Base-by-base conservation (phyloP, 1,140 invertebrate genomes). In the Scaptomyza graminum region DNA sequence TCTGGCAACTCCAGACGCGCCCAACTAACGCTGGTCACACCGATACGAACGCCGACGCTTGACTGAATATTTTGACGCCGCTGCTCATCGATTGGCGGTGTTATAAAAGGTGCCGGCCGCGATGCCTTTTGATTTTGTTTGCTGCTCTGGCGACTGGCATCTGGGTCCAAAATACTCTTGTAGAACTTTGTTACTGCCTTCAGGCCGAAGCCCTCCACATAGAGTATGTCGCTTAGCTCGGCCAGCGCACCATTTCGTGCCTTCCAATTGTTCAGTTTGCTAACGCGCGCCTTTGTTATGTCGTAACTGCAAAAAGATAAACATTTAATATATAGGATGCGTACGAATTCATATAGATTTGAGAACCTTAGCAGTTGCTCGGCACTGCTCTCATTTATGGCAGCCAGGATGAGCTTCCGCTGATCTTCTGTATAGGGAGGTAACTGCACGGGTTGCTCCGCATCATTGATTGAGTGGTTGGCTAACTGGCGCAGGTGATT, bases 21-120 rank as follows among this genome's bases (percentile, higher is more conserved):
- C 91, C 91, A 92, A 37, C 87, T 87, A 8, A 92, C 62, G 34
- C 83, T 90, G 5, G 79, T 79, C 1, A 91, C 88, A 1, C 87
- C 88, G 22, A 91, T 79, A 11, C 90, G 76, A 11, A 92, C 60
- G 5, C 84, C 78, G n/a, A 90, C 74, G 34, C 80, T 76, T 0
- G 89, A 91, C 0, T 11, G 41, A 1, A 80, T 79, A 0, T 25
- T n/a, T 7, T 50, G 31, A 9, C 76, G 67, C 15, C 75, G 77
- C 41, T 50, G 60, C 5, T 76, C 80, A 52, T 79, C 73, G 13
- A 91, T 43, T 5, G 52, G 6, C 0, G 90, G 90, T 6, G 74
- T 91, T n/a, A 76, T 76, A 41, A 88, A 90, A 1, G 83, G 68
- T 8, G 77, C 72, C 5, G 75, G 66, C 11, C 77, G 72, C 1